These are phyloP conservation scores for Brienomyrus longianalis DNA, from an alignment of 2,113 vertebrate genomes.

Conservation along the genomic window DNA sequence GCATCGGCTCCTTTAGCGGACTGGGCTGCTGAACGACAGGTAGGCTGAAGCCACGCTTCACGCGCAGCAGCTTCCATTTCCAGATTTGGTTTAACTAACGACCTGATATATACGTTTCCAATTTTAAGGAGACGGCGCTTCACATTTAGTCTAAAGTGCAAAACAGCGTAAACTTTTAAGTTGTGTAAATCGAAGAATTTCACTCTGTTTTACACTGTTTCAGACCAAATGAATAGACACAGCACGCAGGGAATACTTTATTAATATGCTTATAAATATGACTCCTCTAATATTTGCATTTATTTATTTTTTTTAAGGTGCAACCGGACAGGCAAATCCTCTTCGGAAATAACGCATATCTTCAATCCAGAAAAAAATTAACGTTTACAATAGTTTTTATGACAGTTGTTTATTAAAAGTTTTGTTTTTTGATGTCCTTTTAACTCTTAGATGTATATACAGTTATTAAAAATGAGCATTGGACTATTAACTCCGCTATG, in stretches of 20 bases:
- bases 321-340: not conserved
- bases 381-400: conserved; percentile 38
- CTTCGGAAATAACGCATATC: conserved; percentile 21
- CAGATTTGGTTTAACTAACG: not conserved
- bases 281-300: not conserved
- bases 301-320: conserved; percentile 27
- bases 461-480: conserved; percentile 14
- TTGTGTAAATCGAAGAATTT: not conserved
- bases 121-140: not conserved
- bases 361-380: conserved; percentile 15
- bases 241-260: not conserved
- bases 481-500: conserved; percentile 34
- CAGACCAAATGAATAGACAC: not conserved
- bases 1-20: conserved; percentile 69
- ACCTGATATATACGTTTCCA: not conserved
- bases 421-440: conserved; percentile 30
- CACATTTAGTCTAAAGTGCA: not conserved
- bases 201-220: not conserved
- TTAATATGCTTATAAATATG: not conserved
- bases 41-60: not conserved
- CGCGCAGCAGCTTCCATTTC: not conserved
- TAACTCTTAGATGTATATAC: conserved; percentile 27
- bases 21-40: conserved; percentile 59
- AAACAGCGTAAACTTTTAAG: not conserved
- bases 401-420: conserved; percentile 19